phyloP scores from a whole-genome alignment of 2,797 vertebrate species.

The Acomys russatus region DNA sequence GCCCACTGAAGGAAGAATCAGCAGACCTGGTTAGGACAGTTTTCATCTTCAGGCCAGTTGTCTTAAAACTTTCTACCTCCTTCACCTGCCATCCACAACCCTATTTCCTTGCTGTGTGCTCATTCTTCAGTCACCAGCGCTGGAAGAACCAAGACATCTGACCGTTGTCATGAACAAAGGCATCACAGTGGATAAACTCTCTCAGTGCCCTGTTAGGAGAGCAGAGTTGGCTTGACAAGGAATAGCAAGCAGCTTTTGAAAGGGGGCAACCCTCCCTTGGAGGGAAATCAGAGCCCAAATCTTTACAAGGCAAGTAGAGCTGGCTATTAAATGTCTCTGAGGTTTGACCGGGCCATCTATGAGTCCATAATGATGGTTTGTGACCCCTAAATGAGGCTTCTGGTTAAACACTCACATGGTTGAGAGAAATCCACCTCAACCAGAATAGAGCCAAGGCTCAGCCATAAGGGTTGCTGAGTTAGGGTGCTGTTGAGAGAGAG shows the following conservation, averaged over 20 bases:
- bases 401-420: neutral
- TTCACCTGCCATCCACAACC: neutral
- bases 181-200: neutral
- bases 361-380: neutral
- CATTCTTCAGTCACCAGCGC: neutral
- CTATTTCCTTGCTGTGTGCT: neutral
- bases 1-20: neutral
- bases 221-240: neutral
- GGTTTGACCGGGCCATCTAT: neutral
- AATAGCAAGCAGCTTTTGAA: constrained; percentile 38
- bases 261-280: neutral
- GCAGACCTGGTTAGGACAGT: neutral
- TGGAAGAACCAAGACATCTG: neutral
- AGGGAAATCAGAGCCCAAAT: constrained; percentile 33
- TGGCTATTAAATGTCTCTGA: neutral
- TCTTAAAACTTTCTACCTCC: constrained; percentile 66
- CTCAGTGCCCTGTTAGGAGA: neutral
- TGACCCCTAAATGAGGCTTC: neutral
- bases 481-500: neutral
- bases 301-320: neutral
- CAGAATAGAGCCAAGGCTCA: neutral
- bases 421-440: neutral
- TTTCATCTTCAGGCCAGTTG: constrained; percentile 27
- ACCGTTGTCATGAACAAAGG: neutral
- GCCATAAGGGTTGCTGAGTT: neutral